Percentiles rank a stretch among this genome's conserved stretches.
These are phyloP conservation scores for Stegastes partitus DNA, from an alignment of 2,113 vertebrate genomes.

Conservation along the genomic window DNA sequence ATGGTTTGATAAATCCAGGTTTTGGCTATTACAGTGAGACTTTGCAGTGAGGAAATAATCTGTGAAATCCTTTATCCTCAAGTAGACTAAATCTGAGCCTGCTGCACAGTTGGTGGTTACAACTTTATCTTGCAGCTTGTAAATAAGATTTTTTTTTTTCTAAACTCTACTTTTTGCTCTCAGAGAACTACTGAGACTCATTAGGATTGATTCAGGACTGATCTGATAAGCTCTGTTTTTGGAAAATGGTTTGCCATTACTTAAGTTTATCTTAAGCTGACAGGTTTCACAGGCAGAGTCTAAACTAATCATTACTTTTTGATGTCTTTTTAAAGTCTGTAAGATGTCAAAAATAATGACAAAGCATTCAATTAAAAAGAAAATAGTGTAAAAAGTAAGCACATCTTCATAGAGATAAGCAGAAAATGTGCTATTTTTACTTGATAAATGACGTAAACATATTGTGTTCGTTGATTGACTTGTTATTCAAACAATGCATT, in stretches of 20 bases:
- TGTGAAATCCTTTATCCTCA: not conserved
- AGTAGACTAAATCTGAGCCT: not conserved
- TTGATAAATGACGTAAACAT: not conserved
- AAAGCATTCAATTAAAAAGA: not conserved
- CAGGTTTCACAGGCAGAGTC: not conserved
- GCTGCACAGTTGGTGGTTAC: not conserved
- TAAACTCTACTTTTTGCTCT: not conserved
- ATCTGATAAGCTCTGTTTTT: not conserved
- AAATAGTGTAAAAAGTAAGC: not conserved
- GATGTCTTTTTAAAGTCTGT: not conserved
- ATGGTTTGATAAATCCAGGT: not conserved
- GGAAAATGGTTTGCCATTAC: not conserved
- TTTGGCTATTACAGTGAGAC: not conserved
- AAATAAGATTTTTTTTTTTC: not conserved
- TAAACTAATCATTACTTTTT: not conserved
- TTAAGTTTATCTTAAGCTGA: slow-evolving; percentile 1
- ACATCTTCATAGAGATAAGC: not conserved
- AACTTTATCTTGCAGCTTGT: too few species aligned
- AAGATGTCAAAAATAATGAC: not conserved
- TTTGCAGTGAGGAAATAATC: not conserved
- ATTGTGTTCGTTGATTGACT: not conserved
- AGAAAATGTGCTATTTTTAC: not conserved
- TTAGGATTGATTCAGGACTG: not conserved
- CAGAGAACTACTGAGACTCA: not conserved
- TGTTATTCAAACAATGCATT: not conserved